phyloP scores from a whole-genome alignment of 2,797 vertebrate genomes.

The Microchirus variegatus region DNA sequence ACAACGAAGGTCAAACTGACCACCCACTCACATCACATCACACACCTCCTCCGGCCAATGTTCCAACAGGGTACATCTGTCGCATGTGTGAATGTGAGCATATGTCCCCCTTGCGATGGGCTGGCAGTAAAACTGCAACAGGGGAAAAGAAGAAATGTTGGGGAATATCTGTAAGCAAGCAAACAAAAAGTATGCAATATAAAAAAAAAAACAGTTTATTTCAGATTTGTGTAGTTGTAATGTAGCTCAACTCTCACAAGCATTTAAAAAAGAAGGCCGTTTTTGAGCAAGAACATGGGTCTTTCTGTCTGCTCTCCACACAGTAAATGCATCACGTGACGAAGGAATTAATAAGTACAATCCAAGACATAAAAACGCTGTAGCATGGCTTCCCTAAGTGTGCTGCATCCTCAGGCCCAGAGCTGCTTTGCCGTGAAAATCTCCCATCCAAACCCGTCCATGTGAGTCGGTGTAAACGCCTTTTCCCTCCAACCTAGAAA shows the following conservation, averaged over 20 bases:
- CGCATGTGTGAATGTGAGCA: slow-evolving; percentile 5
- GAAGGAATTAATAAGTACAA: too few relatives aligned
- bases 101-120: slow-evolving; percentile 28
- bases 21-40: slow-evolving; percentile 13
- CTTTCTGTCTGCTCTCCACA: too few relatives aligned
- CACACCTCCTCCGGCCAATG: slow-evolving; percentile 43
- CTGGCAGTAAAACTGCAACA: slow-evolving; percentile 1
- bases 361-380: too few relatives aligned
- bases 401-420: slow-evolving; percentile 82
- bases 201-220: too few relatives aligned
- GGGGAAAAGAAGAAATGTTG: too few relatives aligned
- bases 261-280: too few relatives aligned
- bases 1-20: slow-evolving; percentile 50
- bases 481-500: slow-evolving; percentile 81
- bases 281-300: not conserved
- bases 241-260: too few relatives aligned
- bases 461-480: slow-evolving; percentile 81
- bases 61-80: slow-evolving; percentile 37
- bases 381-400: slow-evolving; percentile 52
- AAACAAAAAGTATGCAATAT: too few relatives aligned
- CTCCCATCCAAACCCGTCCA: slow-evolving; percentile 83
- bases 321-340: too few relatives aligned
- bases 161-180: too few relatives aligned
- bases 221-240: too few relatives aligned
- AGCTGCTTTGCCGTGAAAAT: slow-evolving; percentile 82